Base-by-base conservation (phyloP, 23 tunicate genomes). In the Clavelina lepadiformis region DNA sequence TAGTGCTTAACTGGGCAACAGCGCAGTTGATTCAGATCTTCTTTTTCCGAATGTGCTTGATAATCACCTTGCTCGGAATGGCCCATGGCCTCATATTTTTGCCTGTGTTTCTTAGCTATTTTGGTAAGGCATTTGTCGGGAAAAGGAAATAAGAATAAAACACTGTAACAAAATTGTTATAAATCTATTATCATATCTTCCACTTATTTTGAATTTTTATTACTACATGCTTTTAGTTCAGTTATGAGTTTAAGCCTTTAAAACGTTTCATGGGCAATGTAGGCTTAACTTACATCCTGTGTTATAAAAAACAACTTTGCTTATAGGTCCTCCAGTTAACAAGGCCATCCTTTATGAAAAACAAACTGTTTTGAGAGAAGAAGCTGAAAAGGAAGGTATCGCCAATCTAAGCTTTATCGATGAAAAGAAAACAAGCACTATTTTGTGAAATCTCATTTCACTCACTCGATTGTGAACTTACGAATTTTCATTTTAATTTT, bases 41-140 rank as follows among this genome's bases (percentile, higher is more conserved):
- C 61, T 94, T 94, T 77, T 94, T 94, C 91, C 80, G 99, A 32
- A 94, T 94, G 99, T 86, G 96, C 51, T 63, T 94, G 3, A 69
- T 94, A 3, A 94, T 72, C 20, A 94, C 99, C 3, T 56, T 94
- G 38, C 77, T 94, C 13, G 99, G 99, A 58, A 81, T 80, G 59
- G 99, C 85, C n/a, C 99, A 94, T 60, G 99, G 99, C 20, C 51
- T 94, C 26, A 94, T 94, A 24, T 86, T 94, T 34, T 74, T 94
- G 8, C 99, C 99, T 3, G 99, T 94, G 20, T 71, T 94, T 37
- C 82, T 94, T 46, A 79, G 96, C 61, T 94, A 81, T 44, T 81
- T 94, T 46, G 99, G 99, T 94, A 56, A 68, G 59, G 6, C n/a
- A n/a, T n/a, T n/a, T n/a, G n/a, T n/a, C n/a, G n/a, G n/a, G n/a